These are phyloP conservation scores for Propithecus coquereli DNA, from an alignment of 2,113 vertebrate species.

Conservation along the genomic window DNA sequence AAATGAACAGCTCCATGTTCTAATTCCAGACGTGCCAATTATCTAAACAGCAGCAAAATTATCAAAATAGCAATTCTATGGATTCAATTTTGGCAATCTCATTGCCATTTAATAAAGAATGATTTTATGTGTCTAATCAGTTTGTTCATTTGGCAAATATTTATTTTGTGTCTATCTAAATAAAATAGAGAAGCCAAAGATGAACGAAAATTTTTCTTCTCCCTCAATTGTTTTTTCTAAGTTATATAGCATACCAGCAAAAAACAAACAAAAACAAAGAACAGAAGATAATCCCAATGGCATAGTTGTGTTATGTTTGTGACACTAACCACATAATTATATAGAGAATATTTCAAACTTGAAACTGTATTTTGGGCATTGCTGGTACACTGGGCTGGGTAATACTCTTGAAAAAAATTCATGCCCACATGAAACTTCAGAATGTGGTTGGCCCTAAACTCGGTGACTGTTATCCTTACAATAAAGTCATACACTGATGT, in stretches of 20 bases:
- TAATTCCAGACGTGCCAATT: background rate
- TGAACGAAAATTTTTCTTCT: background rate
- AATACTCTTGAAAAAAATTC: background rate
- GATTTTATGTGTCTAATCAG: background rate
- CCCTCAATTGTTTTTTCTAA: background rate
- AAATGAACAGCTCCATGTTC: background rate
- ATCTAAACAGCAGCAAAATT: background rate
- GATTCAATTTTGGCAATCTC: background rate
- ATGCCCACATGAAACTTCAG: background rate
- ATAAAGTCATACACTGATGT: background rate
- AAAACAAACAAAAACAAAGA: background rate
- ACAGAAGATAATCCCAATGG: background rate
- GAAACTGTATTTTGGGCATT: background rate
- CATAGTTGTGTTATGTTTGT: background rate
- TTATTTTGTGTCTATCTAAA: background rate
- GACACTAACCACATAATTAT: background rate
- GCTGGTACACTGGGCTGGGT: background rate
- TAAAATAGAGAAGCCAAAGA: background rate
- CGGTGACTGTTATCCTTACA: background rate
- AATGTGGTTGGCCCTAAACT: background rate
- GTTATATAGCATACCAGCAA: background rate
- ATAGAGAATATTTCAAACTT: background rate
- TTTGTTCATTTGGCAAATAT: background rate
- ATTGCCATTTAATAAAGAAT: background rate
- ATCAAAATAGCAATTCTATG: background rate